Conservation (phyloP, 2,797 vertebrate species). For the Amblyopsis hoosieri region DNA sequence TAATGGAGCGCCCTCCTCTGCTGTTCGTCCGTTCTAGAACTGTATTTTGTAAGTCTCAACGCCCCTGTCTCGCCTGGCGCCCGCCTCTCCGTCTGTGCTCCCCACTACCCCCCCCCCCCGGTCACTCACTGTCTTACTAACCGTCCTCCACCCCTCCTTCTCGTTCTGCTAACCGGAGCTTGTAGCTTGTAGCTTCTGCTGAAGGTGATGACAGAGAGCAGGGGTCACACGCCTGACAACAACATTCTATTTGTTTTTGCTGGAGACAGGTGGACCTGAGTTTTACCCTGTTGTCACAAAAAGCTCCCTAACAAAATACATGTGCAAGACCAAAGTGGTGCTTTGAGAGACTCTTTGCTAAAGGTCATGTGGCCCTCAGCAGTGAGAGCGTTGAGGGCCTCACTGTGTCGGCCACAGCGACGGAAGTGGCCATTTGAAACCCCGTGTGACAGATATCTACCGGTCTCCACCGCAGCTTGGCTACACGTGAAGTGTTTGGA, state of each 20-base stretch:
- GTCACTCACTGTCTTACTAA: not conserved
- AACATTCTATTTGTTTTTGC: no score
- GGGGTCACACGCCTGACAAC: no score
- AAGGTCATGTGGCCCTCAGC: not conserved
- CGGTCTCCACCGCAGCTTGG: not conserved
- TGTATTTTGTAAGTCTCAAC: slow-evolving; percentile 89
- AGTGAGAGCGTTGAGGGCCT: not conserved
- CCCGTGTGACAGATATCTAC: not conserved
- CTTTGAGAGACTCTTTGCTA: no score
- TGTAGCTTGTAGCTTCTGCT: not conserved
- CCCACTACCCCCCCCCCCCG: not conserved
- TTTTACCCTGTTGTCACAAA: no score
- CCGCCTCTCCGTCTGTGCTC: slow-evolving; percentile 31
- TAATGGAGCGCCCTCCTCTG: slow-evolving; percentile 84
- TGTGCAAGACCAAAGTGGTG: no score
- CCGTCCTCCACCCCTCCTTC: no score
- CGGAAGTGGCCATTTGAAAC: not conserved
- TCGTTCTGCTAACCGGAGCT: not conserved
- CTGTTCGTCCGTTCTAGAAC: slow-evolving; percentile 73
- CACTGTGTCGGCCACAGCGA: no score
- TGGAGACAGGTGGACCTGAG: no score
- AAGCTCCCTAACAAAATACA: no score
- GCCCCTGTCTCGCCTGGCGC: slow-evolving; percentile 46
- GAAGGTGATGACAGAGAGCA: not conserved
- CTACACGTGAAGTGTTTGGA: not conserved